These are phyloP conservation scores for Oreochromis aureus DNA, from an alignment of 2,113 vertebrate genomes.

Conservation along the genomic window DNA sequence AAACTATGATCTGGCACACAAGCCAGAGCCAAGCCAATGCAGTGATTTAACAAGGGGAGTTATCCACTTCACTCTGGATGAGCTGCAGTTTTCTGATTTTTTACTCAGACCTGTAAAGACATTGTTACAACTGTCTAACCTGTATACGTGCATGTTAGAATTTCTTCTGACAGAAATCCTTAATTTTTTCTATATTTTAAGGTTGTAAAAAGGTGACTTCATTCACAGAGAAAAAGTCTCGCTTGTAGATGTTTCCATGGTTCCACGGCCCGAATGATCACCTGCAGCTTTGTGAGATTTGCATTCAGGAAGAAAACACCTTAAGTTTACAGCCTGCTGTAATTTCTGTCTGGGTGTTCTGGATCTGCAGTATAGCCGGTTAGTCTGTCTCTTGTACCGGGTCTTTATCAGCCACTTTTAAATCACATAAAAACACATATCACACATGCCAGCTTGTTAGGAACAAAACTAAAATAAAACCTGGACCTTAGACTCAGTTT, in stretches of 20 bases:
- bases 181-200: neutral
- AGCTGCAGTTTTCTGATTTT: neutral
- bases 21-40: neutral
- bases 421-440: too few species aligned
- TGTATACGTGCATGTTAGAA: neutral
- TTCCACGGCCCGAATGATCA: neutral
- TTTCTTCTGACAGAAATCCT: neutral
- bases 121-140: neutral
- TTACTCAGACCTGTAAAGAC: neutral
- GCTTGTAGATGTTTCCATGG: neutral
- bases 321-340: neutral
- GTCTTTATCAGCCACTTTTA: neutral
- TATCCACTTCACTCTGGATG: neutral
- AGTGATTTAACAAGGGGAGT: neutral
- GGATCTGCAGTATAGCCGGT: neutral
- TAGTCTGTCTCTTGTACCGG: neutral
- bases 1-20: neutral
- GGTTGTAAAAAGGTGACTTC: neutral
- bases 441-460: neutral
- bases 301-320: neutral
- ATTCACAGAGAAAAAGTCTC: neutral
- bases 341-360: neutral
- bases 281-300: neutral
- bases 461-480: neutral
- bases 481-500: neutral